A percentile compares a stretch with the other conserved stretches of the same genome.
Conservation (phyloP, 2,797 vertebrate genomes). For the Premnoplex brunnescens region DNA sequence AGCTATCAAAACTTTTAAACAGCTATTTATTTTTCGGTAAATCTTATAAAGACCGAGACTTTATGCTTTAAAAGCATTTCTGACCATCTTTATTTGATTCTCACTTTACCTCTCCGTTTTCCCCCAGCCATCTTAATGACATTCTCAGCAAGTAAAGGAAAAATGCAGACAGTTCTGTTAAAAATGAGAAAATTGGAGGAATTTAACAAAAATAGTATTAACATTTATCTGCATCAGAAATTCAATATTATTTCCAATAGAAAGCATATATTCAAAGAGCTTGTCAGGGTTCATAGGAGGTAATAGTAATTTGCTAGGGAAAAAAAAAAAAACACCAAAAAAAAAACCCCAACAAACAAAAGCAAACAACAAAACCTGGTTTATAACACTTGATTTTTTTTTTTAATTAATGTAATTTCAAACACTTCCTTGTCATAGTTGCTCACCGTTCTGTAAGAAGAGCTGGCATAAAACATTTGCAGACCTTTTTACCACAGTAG, state of each 20-base stretch:
- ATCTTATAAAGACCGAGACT: background rate
- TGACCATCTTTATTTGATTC: background rate
- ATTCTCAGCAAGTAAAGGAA: background rate
- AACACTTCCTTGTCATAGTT: background rate
- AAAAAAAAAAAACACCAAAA: fast-evolving
- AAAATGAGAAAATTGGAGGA: background rate
- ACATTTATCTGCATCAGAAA: background rate
- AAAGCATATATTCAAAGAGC: background rate
- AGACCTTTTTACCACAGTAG: background rate
- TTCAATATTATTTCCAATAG: background rate
- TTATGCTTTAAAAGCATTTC: background rate
- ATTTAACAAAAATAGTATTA: background rate
- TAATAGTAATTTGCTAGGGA: background rate
- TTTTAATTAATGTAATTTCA: background rate
- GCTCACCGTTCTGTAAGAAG: background rate
- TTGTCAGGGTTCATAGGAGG: background rate
- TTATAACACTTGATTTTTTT: background rate
- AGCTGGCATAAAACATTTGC: background rate
- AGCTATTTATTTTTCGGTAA: background rate
- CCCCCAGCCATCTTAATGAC: background rate
- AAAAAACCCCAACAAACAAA: too few species aligned
- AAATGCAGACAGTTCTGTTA: background rate
- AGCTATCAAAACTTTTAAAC: background rate
- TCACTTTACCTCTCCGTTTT: background rate
- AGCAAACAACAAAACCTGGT: background rate